Conservation (phyloP, 1,140 invertebrate genomes). For the Drosophila asahinai region DNA sequence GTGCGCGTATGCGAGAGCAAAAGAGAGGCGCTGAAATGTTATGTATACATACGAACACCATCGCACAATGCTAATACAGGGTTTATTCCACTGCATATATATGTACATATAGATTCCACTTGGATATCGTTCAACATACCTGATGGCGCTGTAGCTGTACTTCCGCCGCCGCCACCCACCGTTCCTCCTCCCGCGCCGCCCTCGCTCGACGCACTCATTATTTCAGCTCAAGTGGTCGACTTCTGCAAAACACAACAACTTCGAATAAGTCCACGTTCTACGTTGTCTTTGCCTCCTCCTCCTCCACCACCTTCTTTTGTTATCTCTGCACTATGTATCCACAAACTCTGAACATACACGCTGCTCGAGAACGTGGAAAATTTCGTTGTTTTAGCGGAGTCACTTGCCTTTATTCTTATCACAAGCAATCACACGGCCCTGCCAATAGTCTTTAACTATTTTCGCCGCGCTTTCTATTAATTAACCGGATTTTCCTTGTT, state of each 20-base stretch:
- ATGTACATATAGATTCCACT: slow-evolving; percentile 37
- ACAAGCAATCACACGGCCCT: neutral
- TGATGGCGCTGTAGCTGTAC: slow-evolving; percentile 72
- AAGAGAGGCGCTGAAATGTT: slow-evolving; percentile 66
- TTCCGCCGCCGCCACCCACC: slow-evolving; percentile 53
- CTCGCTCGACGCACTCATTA: slow-evolving; percentile 77
- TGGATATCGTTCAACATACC: slow-evolving; percentile 63
- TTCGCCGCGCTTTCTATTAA: slow-evolving; percentile 6
- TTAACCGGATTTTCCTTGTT: slow-evolving; percentile 9
- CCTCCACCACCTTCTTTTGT: slow-evolving; percentile 47
- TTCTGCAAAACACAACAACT: slow-evolving; percentile 43
- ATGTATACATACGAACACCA: slow-evolving; percentile 67
- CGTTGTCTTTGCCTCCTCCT: slow-evolving; percentile 9
- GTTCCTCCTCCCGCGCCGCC: slow-evolving; percentile 66
- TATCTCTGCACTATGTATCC: slow-evolving; percentile 49
- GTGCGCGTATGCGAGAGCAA: slow-evolving; percentile 68
- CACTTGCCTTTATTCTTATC: slow-evolving; percentile 31
- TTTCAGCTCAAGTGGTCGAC: slow-evolving; percentile 58
- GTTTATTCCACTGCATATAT: slow-evolving; percentile 28
- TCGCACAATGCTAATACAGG: slow-evolving; percentile 50
- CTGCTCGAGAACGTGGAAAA: neutral
- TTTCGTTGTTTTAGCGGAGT: neutral
- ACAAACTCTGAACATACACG: slow-evolving; percentile 17
- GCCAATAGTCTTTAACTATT: neutral
- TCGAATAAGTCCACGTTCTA: slow-evolving; percentile 34